Evolutionary conservation across 2,113 vertebrate species (phyloP), one percentile per base, ranked within the genome.

Genomic region (Caretta caretta): DNA sequence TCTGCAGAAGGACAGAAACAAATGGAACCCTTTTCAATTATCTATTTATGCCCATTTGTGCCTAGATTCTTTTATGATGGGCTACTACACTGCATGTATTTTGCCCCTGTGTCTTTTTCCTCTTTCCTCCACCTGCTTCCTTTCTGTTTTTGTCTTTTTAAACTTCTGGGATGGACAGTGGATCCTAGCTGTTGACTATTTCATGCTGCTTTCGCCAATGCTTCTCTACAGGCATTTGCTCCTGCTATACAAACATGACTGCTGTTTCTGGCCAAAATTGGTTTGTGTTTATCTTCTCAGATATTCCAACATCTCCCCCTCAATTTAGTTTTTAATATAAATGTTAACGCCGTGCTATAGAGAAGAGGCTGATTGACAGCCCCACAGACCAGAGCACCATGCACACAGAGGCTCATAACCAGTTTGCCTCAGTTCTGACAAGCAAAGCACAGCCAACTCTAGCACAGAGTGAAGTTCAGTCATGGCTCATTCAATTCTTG

Each of bases 331-430:
- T 80, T 51, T 62, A 75, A 0, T 24, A 80, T 1, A 5, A 50
- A 84, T 88, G 95, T 93, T 25, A 78, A 65, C 8, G 38, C 19
- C 84, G 79, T 80, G 75, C 78, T 76, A 76, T 16, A 31, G 95
- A 91, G 80, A 80, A 96, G 54, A 19, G 81, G 90, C n/a, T 2
- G 12, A 50, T 20, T 76, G 2, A 42, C 7, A 20, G 42, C 53
- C 8, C 31, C 51, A 50, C 53, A 88, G 59, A 84, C 5, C 53
- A 85, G 90, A 86, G 46, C 5, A 17, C 7, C 80, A 29, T 46
- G 10, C 24, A 38, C 3, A 19, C 51, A 25, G 8, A 24, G 42
- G 20, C 72, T 35, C 29, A 38, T 22, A 49, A 86, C 6, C 11
- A 12, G 53, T 51, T 16, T 27, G 49, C 49, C 54, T 29, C 72